These are phyloP conservation scores for Orthonyx spaldingii DNA, from an alignment of 2,113 vertebrate genomes.

Conservation along the genomic window DNA sequence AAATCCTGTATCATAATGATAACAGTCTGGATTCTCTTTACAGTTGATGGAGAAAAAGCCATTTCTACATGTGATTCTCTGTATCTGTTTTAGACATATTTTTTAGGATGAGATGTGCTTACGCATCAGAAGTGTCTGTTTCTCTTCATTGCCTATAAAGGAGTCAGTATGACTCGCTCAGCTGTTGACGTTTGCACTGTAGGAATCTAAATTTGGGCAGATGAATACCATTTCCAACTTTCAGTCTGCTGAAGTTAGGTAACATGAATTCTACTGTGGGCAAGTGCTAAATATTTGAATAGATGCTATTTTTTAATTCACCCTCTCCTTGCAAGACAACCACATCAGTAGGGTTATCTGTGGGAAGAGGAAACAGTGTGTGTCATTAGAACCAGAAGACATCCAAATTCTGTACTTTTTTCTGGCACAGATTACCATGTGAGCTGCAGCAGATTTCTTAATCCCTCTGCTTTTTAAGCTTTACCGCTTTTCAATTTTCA, in stretches of 20 bases:
- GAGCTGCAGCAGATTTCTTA: background rate
- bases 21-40: background rate
- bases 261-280: conserved; percentile 49
- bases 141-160: conserved; percentile 53
- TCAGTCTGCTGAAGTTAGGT: conserved; percentile 48
- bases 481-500: background rate
- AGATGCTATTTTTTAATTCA: conserved; percentile 56
- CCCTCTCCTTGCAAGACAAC: conserved; percentile 33
- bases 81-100: conserved; percentile 8
- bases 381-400: conserved; percentile 43
- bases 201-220: conserved; percentile 58
- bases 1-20: background rate
- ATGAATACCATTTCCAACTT: conserved; percentile 50
- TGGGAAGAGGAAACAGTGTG: conserved; percentile 50
- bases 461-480: background rate
- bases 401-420: conserved; percentile 11
- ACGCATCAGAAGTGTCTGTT: conserved; percentile 50
- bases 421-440: conserved; percentile 11
- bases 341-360: conserved; percentile 41
- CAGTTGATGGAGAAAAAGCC: background rate
- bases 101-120: conserved; percentile 53
- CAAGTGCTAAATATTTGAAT: conserved; percentile 56
- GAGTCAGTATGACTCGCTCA: conserved; percentile 49
- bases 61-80: background rate
- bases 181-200: conserved; percentile 51